Conservation (phyloP, 92 coral and sea anemone genomes). For the Nematostella vectensis region DNA sequence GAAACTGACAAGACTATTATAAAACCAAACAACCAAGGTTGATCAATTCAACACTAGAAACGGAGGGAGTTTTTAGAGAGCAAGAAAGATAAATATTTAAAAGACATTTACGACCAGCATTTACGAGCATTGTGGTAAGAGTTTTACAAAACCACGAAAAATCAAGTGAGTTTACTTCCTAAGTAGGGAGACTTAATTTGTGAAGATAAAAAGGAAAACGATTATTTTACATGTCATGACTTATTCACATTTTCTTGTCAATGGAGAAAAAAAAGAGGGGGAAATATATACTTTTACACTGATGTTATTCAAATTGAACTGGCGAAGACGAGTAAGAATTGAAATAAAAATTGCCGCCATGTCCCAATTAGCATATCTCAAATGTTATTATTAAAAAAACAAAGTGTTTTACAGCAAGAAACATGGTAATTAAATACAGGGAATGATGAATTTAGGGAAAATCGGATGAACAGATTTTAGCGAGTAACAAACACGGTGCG, state of each 20-base stretch:
- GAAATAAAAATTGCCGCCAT: neutral
- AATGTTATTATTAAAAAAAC: conserved; percentile 3
- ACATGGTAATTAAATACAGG: neutral
- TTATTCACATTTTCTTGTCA: neutral
- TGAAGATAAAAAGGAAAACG: too few relatives aligned
- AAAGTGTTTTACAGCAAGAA: neutral
- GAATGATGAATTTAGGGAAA: neutral
- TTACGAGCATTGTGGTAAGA: too few relatives aligned
- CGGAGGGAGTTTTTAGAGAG: too few relatives aligned
- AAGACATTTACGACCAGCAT: too few relatives aligned
- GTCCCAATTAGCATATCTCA: neutral
- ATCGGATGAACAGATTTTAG: neutral
- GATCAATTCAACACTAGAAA: too few relatives aligned
- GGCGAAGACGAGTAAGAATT: neutral
- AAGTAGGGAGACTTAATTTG: too few relatives aligned
- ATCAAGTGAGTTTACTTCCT: too few relatives aligned
- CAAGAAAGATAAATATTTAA: too few relatives aligned
- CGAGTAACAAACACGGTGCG: too few relatives aligned
- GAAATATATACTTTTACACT: conserved; percentile 4
- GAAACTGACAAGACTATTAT: too few relatives aligned
- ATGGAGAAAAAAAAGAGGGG: neutral
- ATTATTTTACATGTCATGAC: neutral
- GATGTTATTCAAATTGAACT: conserved; percentile 20
- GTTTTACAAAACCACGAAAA: too few relatives aligned
- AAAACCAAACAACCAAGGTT: too few relatives aligned